These are phyloP conservation scores for Drosophila santomea DNA, from an alignment of 1,140 invertebrate genomes.

Conservation along the genomic window DNA sequence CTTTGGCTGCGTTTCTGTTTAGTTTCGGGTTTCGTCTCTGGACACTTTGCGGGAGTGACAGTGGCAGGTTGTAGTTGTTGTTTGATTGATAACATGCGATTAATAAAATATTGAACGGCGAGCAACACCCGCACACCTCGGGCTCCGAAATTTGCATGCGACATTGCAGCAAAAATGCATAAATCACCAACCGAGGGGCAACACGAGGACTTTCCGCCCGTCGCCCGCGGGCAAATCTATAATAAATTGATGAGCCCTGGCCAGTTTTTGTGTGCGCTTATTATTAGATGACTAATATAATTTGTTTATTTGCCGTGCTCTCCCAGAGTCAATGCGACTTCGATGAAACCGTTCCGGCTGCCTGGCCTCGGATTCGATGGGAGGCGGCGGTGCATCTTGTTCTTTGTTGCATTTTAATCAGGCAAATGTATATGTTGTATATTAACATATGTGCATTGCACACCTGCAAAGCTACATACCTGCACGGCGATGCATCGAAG, in stretches of 20 bases:
- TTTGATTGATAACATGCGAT: slow-evolving; percentile 82
- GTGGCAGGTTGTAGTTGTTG: slow-evolving; percentile 65
- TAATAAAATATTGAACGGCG: slow-evolving; percentile 77
- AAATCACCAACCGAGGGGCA: slow-evolving; percentile 54
- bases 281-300: slow-evolving; percentile 69
- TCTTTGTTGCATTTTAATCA: slow-evolving; percentile 67
- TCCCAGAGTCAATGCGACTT: neutral
- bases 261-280: slow-evolving; percentile 37
- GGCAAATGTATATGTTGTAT: slow-evolving; percentile 71
- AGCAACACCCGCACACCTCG: slow-evolving; percentile 50
- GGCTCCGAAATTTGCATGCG: slow-evolving; percentile 35
- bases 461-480: neutral
- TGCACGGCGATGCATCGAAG: slow-evolving; percentile 39
- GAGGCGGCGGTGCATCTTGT: slow-evolving; percentile 4
- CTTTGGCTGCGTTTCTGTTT: slow-evolving; percentile 22
- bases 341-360: slow-evolving; percentile 25
- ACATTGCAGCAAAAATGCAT: slow-evolving; percentile 63
- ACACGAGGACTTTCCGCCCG: neutral
- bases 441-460: slow-evolving; percentile 49
- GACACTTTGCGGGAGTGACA: slow-evolving; percentile 38
- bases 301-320: slow-evolving; percentile 60
- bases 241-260: slow-evolving; percentile 68
- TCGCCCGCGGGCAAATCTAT: slow-evolving; percentile 57
- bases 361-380: slow-evolving; percentile 1
- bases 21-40: slow-evolving; percentile 25